Evolutionary conservation across 2,797 vertebrate species (phyloP), one percentile per base, ranked within the genome.

Genomic region (Tapera naevia): DNA sequence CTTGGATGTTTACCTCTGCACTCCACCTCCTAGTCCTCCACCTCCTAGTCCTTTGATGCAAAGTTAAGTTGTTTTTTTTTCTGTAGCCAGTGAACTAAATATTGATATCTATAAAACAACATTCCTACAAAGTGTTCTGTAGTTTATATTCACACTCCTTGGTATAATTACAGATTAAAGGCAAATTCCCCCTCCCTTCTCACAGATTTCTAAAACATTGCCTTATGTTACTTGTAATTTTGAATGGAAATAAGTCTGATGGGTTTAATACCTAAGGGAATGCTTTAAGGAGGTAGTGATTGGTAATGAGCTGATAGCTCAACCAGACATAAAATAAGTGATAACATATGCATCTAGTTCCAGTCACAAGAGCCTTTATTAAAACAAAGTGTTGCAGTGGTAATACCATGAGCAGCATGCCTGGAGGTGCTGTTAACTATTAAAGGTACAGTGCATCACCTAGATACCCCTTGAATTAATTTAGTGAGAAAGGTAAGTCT

Each of bases 311-410:
- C 56, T 89, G 73, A 75, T 80, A 89, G 80, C 28, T 95, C 53
- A 21, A 69, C 57, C 43, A 93, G 37, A 71, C 30, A 58, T 80
- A 66, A 80, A 91, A 43, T 84, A 83, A 95, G 45, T 86, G 84
- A 93, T 94, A 97, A 92, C 92, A 93, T 80, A 89, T 84, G 85
- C 50, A 88, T 84, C 80, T 91, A 67, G 25, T 92, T 86, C 28
- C 45, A 87, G 46, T 82, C 91, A 80, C n/a, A 60, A 57, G 39
- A 94, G 37, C 19, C 74, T 86, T 94, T 73, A 53, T 90, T 92
- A 82, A 92, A 93, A n/a, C 53, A 66, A 83, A 94, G 87, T 61
- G 39, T 73, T 80, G 13, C 32, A n/a, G 24, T 32, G n/a, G 21
- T 73, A 56, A 91, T 86, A 67, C 35, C 50, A 76, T 70, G 4